A percentile compares a stretch with the other conserved stretches of the same genome.
phyloP scores from a whole-genome alignment of 1,140 invertebrate genomes.

The Drosophila dunni region DNA sequence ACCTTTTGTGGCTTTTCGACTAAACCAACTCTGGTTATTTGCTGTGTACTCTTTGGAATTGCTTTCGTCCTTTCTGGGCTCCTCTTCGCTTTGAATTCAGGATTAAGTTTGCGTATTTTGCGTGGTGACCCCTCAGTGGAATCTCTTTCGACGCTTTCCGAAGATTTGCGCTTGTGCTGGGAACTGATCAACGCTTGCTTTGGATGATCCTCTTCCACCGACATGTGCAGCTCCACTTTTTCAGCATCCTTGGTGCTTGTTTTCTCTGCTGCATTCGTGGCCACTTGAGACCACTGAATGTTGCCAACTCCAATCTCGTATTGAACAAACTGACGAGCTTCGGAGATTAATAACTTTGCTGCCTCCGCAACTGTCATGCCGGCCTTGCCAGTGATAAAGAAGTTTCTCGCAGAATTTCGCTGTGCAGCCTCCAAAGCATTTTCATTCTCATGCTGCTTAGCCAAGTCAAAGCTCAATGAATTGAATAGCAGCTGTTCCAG shows the following conservation, averaged over 20 bases:
- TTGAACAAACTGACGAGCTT: constrained; percentile 90
- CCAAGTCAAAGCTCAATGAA: constrained; percentile 93
- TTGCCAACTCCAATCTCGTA: constrained; percentile 87
- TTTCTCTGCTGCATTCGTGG: not conserved
- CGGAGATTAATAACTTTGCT: constrained; percentile 91
- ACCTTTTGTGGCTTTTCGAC: not conserved
- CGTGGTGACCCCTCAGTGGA: not conserved
- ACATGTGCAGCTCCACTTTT: constrained; percentile 47
- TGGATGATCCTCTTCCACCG: constrained; percentile 39
- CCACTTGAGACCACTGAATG: constrained; percentile 86
- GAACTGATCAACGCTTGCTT: not conserved
- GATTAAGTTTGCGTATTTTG: constrained; percentile 35
- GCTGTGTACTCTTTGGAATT: not conserved
- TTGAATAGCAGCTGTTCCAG: constrained; percentile 92
- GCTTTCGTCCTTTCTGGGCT: not conserved
- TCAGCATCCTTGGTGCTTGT: not conserved
- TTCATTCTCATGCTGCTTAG: constrained; percentile 90
- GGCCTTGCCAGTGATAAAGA: constrained; percentile 93
- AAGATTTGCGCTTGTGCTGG: constrained; percentile 25
- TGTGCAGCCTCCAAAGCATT: constrained; percentile 88
- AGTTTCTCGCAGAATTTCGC: constrained; percentile 88
- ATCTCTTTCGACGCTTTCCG: not conserved
- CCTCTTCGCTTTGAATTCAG: not conserved
- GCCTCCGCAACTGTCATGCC: constrained; percentile 93
- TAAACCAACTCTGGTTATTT: not conserved